These are phyloP conservation scores for Tragulus kanchil DNA, from an alignment of 2,113 vertebrate genomes.

Conservation along the genomic window DNA sequence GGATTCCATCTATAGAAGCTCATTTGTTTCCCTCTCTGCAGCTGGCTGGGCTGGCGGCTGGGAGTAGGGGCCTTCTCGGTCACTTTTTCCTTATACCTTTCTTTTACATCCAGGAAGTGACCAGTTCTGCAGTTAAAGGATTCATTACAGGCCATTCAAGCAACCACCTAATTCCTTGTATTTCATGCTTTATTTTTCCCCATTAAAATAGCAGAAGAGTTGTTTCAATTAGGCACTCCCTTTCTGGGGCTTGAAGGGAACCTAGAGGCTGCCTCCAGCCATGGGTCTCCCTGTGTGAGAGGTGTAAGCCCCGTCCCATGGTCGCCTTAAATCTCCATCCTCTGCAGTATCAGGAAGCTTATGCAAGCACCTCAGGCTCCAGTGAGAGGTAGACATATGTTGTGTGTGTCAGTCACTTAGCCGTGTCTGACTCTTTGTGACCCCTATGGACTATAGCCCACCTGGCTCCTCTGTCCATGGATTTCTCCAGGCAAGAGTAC, in stretches of 20 bases:
- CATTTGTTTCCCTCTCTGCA: slow-evolving; percentile 78
- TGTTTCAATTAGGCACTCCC: slow-evolving; percentile 14
- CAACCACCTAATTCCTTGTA: not conserved
- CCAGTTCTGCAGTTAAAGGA: slow-evolving; percentile 26
- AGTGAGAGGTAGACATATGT: not conserved
- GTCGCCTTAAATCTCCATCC: not conserved
- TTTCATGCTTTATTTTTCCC: slow-evolving; percentile 46
- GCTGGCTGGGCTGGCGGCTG: slow-evolving; percentile 45
- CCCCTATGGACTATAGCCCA: too few species aligned
- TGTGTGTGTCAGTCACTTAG: too few species aligned
- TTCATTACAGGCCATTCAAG: not conserved
- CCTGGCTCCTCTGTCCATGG: too few species aligned
- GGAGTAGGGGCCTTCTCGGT: not conserved
- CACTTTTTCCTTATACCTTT: slow-evolving; percentile 53
- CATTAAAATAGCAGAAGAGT: slow-evolving; percentile 59
- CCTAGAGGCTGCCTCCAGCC: not conserved
- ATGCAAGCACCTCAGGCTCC: not conserved
- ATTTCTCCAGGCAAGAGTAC: too few species aligned
- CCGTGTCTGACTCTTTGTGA: too few species aligned
- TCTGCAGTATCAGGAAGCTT: not conserved
- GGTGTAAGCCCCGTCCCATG: not conserved
- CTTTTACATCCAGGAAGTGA: slow-evolving; percentile 58
- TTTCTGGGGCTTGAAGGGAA: not conserved
- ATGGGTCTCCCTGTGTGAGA: not conserved
- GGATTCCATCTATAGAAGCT: slow-evolving; percentile 78